Evolutionary conservation across 1,140 invertebrate species (phyloP).

Genomic region (Lepidotrigona ventralis): DNA sequence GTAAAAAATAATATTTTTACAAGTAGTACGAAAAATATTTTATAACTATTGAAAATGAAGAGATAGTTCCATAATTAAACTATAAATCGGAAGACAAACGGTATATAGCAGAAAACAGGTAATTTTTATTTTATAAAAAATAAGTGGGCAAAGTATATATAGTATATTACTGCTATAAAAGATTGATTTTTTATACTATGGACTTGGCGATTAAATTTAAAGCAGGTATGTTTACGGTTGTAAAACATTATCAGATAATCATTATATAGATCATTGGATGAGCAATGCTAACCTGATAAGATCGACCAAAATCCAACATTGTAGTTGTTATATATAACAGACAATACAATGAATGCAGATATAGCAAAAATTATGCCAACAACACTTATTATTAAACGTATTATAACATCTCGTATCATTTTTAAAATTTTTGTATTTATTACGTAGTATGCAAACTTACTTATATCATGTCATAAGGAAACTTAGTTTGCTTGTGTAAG

Average conservation of each 20-base stretch:
- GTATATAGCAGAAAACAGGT: neutral
- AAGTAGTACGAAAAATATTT: neutral
- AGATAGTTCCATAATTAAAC: neutral
- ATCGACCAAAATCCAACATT: slow-evolving; percentile 66
- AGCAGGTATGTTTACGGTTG: no score
- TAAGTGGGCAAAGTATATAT: neutral
- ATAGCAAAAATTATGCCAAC: slow-evolving; percentile 54
- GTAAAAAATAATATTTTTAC: neutral
- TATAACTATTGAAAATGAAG: neutral
- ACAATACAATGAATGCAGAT: slow-evolving; percentile 60
- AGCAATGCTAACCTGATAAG: slow-evolving; percentile 57
- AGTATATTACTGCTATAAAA: neutral
- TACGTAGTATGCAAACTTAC: neutral
- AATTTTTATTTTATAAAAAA: neutral
- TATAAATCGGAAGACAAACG: neutral
- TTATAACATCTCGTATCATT: slow-evolving; percentile 21
- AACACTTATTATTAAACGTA: slow-evolving; percentile 50
- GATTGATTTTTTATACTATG: neutral
- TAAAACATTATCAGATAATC: neutral
- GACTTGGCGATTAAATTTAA: neutral
- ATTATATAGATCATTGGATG: neutral
- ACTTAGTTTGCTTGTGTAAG: neutral
- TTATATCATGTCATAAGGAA: neutral
- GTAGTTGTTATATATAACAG: slow-evolving; percentile 48
- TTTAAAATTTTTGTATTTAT: slow-evolving; percentile 8